A percentile compares a stretch with the other conserved stretches of the same genome.
phyloP scores from a whole-genome alignment of 2,113 vertebrate species.

The Phaethon lepturus region DNA sequence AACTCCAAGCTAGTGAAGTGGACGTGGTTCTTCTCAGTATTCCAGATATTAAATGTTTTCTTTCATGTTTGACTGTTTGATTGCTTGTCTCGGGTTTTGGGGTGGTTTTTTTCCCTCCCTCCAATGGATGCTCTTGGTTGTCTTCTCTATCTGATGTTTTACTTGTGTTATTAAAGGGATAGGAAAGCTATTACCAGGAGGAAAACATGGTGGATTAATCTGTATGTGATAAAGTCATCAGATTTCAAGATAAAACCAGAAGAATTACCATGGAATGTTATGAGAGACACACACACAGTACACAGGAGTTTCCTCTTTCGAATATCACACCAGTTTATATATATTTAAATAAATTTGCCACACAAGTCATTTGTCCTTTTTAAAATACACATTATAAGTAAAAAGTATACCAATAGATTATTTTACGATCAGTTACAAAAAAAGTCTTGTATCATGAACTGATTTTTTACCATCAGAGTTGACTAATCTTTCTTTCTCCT shows the following conservation, averaged over 20 bases:
- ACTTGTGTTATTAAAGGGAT: not conserved
- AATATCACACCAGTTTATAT: not conserved
- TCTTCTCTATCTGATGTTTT: not conserved
- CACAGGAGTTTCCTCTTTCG: rapidly evolving
- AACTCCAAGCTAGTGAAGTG: not conserved
- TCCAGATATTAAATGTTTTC: not conserved
- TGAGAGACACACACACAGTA: not conserved
- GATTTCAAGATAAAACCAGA: slow-evolving; percentile 8
- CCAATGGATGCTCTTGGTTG: not conserved
- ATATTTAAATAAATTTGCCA: not conserved
- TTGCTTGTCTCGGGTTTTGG: not conserved
- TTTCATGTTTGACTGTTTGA: not conserved
- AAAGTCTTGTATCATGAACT: not conserved
- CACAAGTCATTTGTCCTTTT: not conserved
- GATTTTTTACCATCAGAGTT: not conserved
- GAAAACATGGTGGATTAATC: slow-evolving; percentile 37
- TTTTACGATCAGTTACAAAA: not conserved
- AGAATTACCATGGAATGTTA: not conserved
- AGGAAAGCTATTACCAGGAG: not conserved
- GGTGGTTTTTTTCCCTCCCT: not conserved
- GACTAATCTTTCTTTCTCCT: not conserved
- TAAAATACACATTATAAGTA: not conserved
- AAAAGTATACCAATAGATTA: not conserved
- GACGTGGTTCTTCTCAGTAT: not conserved
- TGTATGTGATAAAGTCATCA: not conserved